Percentiles rank a stretch among this genome's conserved stretches.
Evolutionary conservation across 2,888 invertebrate species (phyloP).

Genomic region (Geophilus truncorum): DNA sequence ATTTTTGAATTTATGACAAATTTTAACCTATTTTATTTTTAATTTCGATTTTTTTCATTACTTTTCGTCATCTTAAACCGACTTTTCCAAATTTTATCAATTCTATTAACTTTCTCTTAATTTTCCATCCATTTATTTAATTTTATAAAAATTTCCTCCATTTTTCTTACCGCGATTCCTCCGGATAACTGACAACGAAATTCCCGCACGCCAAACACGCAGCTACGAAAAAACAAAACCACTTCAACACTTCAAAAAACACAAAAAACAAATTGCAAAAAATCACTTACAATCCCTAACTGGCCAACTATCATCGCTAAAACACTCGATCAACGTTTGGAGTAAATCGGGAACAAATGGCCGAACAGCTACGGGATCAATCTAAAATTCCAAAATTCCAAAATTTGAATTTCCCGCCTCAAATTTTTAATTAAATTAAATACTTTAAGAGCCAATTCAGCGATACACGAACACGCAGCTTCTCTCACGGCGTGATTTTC

Average conservation of each 20-base stretch:
- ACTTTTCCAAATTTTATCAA: too few species aligned
- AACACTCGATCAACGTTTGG: constrained; percentile 52
- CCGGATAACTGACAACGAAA: constrained; percentile 53
- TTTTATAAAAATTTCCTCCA: too few species aligned
- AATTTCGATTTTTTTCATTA: too few species aligned
- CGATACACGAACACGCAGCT: constrained; percentile 56
- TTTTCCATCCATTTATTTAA: too few species aligned
- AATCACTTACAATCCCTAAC: constrained; percentile 56
- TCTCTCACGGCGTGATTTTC: constrained; percentile 57
- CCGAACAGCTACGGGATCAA: constrained; percentile 47
- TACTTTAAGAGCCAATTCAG: constrained; percentile 55
- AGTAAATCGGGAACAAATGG: constrained; percentile 50
- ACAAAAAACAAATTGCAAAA: too few species aligned
- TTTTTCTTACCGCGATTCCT: constrained; percentile 51
- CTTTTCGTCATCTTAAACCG: too few species aligned
- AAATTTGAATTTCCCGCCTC: too few species aligned
- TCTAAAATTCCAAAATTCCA: too few species aligned
- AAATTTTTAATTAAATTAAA: too few species aligned
- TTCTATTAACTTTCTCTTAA: too few species aligned
- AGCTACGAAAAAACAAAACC: constrained; percentile 44
- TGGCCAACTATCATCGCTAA: constrained; percentile 57
- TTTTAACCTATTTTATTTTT: too few species aligned
- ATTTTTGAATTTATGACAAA: too few species aligned
- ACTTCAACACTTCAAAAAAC: neutral
- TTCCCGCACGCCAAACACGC: constrained; percentile 56